Evolutionary conservation across 2,888 invertebrate species (phyloP), one percentile per base, ranked within the genome.

Genomic region (Agelastica alni): DNA sequence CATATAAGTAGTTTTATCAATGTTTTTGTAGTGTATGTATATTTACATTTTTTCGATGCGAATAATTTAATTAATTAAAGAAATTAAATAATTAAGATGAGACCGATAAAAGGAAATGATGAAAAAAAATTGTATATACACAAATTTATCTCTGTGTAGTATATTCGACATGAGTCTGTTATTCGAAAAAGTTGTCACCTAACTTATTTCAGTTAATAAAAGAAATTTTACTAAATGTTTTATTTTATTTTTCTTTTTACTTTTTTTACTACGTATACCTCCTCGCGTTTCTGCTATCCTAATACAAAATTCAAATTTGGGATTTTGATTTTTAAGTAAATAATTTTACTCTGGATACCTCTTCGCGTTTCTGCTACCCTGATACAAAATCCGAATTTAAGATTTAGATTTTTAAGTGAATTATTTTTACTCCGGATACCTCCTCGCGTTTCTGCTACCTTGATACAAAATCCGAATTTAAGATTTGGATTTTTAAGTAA

Each of bases 121-220:
- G 22, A 49, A 44, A 46, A 52, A 14, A 52, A 51, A 68, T 68
- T 75, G 74, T 76, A 75, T 71, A 77, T 74, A 76, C 74, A 76
- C 74, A 71, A 69, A 73, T 67, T 58, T 69, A 72, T 75, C 71
- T 75, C 75, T 75, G 75, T 77, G 76, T 77, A 76, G 76, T 69
- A 68, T 70, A 70, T 69, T 56, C 53, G 69, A 70, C 72, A 71
- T 69, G 70, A 73, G 69, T 72, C 71, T 76, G 75, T 77, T 76
- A 76, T 75, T 73, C 72, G 69, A 73, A 70, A 73, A 71, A 75
- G 73, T 76, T 76, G 76, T 76, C 76, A 77, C 74, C 74, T 77
- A 77, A 77, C 77, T 76, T 76, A 77, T 76, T 77, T 77, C 73
- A 76, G 76, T 77, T 77, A 75, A 75, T 75, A 75, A 76, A 77